Conservation (phyloP, 2,888 invertebrate species). For the Meta bourneti region DNA sequence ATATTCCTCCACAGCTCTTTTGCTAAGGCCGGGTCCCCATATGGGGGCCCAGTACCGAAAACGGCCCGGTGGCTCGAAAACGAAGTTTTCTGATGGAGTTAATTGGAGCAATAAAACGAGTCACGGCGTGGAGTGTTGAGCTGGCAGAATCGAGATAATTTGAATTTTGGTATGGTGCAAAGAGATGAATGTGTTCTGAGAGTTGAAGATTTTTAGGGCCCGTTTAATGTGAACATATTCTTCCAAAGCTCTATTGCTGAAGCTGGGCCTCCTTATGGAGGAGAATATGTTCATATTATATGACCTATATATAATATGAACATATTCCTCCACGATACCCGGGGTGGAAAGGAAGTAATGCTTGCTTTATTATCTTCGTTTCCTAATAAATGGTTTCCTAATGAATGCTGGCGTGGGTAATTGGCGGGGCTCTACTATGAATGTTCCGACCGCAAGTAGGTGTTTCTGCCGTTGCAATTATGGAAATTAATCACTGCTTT, state of each 20-base stretch:
- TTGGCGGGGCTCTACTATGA: background rate
- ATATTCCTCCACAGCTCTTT: too few relatives aligned
- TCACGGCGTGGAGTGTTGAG: background rate
- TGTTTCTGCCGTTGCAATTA: background rate
- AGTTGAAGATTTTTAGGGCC: background rate
- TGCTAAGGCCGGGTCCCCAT: too few relatives aligned
- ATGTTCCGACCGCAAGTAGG: background rate
- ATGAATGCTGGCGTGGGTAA: conserved; percentile 57
- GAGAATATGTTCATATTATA: too few relatives aligned
- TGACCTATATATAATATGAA: too few relatives aligned
- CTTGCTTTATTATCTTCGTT: conserved; percentile 31
- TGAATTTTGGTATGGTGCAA: background rate
- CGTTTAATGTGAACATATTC: too few relatives aligned
- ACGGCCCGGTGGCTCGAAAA: too few relatives aligned
- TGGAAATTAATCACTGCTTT: background rate
- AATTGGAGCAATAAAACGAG: too few relatives aligned
- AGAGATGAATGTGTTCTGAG: background rate
- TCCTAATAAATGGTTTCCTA: conserved; percentile 66
- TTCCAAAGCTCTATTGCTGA: too few relatives aligned
- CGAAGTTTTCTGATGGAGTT: background rate
- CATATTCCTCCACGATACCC: too few relatives aligned
- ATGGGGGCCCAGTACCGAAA: too few relatives aligned
- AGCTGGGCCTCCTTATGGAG: too few relatives aligned
- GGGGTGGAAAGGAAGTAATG: too few relatives aligned
- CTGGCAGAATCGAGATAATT: background rate